Evolutionary conservation across 2,888 invertebrate species (phyloP), one percentile per base, ranked within the genome.

Genomic region (Mimachlamys varia): DNA sequence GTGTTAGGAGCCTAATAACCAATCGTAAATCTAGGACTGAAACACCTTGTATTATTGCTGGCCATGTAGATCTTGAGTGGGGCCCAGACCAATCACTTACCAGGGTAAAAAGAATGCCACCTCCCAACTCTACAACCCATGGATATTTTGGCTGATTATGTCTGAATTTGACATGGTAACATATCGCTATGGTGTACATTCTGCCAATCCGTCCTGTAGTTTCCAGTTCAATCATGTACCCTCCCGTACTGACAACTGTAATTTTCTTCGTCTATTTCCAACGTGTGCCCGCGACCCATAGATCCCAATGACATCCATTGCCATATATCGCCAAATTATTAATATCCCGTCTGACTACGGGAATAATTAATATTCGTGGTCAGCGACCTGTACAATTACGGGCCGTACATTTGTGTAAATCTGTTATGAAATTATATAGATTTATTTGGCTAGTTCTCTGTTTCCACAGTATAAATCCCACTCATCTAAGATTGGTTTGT

Each of bases 291-390:
- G 33, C 22, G 33, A 76, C 76, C 76, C 22, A n/a, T 58, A 22
- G 58, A 58, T 58, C 58, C 58, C 58, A 76, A 33, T 76, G 76
- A 33, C 76, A 33, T 76, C 22, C 33, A 76, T 33, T n/a, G 33
- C 76, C 33, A 76, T 76, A 76, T 76, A 76, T 76, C 33, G 76
- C 76, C 76, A 76, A 76, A 76, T 76, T 76, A 76, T 76, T 76
- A 76, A 76, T 76, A 76, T 76, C 76, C 33, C 27, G 76, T 76
- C 76, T 76, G 76, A 76, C 76, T 27, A 15, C 27, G 76, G 76
- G 15, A 76, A 76, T 76, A 76, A 76, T 76, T 76, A 76, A 76
- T 76, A 33, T 76, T 76, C 13, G 33, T 33, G 76, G 76, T 33
- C 76, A 76, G 33, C 13, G 76, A 76, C 76, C 76, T 76, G 33